A percentile compares a stretch with the other conserved stretches of the same genome.
Evolutionary conservation across 2,888 invertebrate genomes (phyloP).

Genomic region (Microctonus aethiopoides): DNA sequence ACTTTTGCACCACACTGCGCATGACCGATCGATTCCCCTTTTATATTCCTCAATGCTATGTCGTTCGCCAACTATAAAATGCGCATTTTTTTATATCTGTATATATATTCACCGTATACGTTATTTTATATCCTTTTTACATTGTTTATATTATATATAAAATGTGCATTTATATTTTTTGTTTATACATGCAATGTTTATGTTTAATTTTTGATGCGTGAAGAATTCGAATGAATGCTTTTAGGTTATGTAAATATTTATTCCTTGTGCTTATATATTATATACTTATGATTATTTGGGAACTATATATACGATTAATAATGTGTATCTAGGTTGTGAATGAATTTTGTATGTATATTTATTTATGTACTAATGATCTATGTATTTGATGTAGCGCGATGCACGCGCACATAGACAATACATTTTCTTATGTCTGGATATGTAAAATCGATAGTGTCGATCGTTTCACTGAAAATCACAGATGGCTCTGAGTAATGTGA

Average conservation of each 20-base stretch:
- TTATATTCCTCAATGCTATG: conserved; percentile 35
- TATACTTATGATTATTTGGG: no score
- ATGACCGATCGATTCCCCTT: conserved; percentile 60
- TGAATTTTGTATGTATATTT: no score
- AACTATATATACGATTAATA: no score
- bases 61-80: background rate
- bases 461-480: conserved; percentile 37
- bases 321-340: no score
- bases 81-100: background rate
- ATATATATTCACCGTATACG: background rate
- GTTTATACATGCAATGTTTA: no score
- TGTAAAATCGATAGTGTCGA: conserved; percentile 42
- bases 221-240: no score
- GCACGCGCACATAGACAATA: background rate
- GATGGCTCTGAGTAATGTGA: conserved; percentile 41
- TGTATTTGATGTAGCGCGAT: no score
- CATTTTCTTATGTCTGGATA: background rate
- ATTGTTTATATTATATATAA: background rate
- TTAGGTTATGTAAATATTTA: no score
- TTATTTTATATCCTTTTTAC: background rate
- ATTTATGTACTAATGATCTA: no score
- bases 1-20: conserved; percentile 44
- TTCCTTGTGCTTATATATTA: no score
- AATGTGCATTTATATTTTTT: background rate
- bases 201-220: no score